These are phyloP conservation scores for Archips crataeganus DNA, from an alignment of 2,888 invertebrate species.

Conservation along the genomic window DNA sequence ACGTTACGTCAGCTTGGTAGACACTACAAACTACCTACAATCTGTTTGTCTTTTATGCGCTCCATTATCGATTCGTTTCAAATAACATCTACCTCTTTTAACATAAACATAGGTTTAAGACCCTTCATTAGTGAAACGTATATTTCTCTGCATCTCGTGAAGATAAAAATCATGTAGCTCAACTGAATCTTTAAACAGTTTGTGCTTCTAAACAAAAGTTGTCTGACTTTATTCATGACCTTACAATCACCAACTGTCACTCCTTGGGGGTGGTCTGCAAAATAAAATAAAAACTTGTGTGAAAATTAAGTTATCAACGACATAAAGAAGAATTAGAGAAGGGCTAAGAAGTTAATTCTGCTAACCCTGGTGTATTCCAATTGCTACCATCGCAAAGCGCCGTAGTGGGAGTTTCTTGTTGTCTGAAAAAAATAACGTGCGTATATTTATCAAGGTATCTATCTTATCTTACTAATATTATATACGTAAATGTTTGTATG, in stretches of 20 bases:
- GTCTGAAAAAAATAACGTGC: conserved; percentile 52
- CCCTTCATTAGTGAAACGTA: neutral
- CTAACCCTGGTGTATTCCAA: conserved; percentile 77
- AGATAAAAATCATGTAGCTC: neutral
- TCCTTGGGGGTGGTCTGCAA: conserved; percentile 75
- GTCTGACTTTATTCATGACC: neutral
- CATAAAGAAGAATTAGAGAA: neutral
- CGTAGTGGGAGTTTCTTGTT: conserved; percentile 77
- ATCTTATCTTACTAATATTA: too few relatives aligned
- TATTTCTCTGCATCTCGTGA: neutral
- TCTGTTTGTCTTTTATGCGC: too few relatives aligned
- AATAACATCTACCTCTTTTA: too few relatives aligned
- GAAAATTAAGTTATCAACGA: neutral
- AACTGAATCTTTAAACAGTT: conserved; percentile 16
- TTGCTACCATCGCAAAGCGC: conserved; percentile 72
- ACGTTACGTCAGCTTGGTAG: too few relatives aligned
- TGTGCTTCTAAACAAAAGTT: conserved; percentile 21
- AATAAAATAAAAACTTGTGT: neutral
- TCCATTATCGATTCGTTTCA: too few relatives aligned
- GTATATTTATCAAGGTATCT: too few relatives aligned
- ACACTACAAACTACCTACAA: too few relatives aligned
- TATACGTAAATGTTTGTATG: too few relatives aligned
- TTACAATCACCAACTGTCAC: conserved; percentile 74
- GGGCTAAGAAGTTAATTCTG: conserved; percentile 8
- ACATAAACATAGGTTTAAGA: too few relatives aligned